Base-by-base conservation (phyloP, 1,140 invertebrate species). In the Tenebrio molitor region DNA sequence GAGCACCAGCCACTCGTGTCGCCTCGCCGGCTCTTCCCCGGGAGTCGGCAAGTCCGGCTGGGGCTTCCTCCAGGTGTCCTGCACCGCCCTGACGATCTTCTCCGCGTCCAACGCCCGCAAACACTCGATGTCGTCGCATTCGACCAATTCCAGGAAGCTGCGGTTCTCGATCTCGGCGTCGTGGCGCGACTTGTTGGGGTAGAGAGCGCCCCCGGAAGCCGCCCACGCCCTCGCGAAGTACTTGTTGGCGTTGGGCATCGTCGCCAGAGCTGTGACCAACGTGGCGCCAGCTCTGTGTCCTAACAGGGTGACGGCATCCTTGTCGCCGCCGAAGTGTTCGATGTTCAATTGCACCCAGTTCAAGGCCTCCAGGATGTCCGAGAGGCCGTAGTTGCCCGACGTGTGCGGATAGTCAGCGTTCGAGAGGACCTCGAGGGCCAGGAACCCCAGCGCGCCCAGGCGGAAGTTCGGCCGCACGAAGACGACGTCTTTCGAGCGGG, bases 381-480 rank as follows among this genome's bases (percentile, higher is more conserved):
- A 91, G 0, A 95, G 84, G 0, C 91, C 95, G 79, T 96, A 95
- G 78, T 96, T 96, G n/a, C 94, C 94, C 0, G 93, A 94, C 0
- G 90, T 91, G 3, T 84, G 87, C 0, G 91, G 91, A 81, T 93
- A 90, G 14, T 88, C 86, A 0, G 89, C 83, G 72, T 90, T 86
- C 0, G 92, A 90, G 0, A 96, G 80, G 0, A 88, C 84, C 33
- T 92, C 89, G 0, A 90, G 82, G 0, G 93, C 88, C 1, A 95
- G 83, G 79, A 96, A 96, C 5, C 94, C 94, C 12, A 95, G 89
- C 8, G 90, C 84, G 1, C 92, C 93, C 41, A 93, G 76, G 75
- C 91, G 86, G 81, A 95, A 94, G 73, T 95, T 94, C 1, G 94
- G 92, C 68, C 90, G 86, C 0, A 96, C 93, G 78, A 95, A 93